Evolutionary conservation across 2,797 vertebrate genomes (phyloP), one percentile per base, ranked within the genome.

Genomic region (Gephyroberyx darwinii): DNA sequence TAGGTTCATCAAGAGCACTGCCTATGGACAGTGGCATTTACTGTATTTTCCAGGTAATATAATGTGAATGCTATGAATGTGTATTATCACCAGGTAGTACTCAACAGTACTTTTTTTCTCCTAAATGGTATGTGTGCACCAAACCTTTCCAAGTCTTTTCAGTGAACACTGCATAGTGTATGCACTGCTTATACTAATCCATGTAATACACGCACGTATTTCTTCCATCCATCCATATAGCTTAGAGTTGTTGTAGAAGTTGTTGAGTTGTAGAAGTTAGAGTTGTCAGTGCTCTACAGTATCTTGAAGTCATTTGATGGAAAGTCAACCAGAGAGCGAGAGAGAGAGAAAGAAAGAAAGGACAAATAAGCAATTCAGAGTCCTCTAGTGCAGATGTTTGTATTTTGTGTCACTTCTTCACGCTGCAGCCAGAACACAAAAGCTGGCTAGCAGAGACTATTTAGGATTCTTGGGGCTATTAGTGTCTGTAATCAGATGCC

Each of bases 201-300:
- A 61, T 77, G 12, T 75, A 77, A 84, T 81, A 75, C 71, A 81
- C 77, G 61, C 58, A 63, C 77, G 74, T 77, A 78, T 84, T 80
- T 85, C 54, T 86, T 54, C 74, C 80, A 71, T 73, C 62, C 58
- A 13, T 88, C 81, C 76, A n/a, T n/a, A n/a, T n/a, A n/a, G n/a
- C n/a, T n/a, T n/a, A n/a, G n/a, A n/a, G 26, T 26, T 26, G 26
- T 26, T 26, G 26, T 26, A 26, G 26, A 26, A 4, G 26, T 26
- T 26, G 1, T 26, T 26, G 26, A 26, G 26, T 26, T 26, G 26
- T 26, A 4, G 26, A 26, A 26, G 26, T 26, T 26, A 3, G 1
- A 26, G 26, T 26, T 26, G 26, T 26, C 39, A 61, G 75, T 78
- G 22, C 70, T 82, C 80, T 78, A 71, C 82, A 9, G 73, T 65